Base-by-base conservation (phyloP, 1,140 invertebrate genomes). In the Heliconius hermathena region DNA sequence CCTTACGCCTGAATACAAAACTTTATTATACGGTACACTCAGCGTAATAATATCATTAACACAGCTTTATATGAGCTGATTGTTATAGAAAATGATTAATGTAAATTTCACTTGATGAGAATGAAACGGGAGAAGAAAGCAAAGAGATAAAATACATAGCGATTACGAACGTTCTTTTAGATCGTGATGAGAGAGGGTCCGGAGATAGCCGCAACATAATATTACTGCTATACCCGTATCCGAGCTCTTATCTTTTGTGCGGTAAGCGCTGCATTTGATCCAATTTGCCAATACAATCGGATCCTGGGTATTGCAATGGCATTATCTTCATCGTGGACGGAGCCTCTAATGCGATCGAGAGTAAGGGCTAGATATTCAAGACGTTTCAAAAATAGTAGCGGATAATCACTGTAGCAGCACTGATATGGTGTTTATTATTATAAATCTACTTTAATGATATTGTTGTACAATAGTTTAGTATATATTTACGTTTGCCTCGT, bases 221-320 rank as follows among this genome's bases (percentile, higher is more conserved):
- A 89, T 91, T 87, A 89, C 87, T 81, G 80, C 83, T 80, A 82
- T 84, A 81, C 88, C 87, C 86, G 84, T 87, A 91, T 89, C 84
- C 83, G 73, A 82, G 74, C 85, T 90, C 91, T 94, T 93, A 93
- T 94, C 91, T 93, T 92, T 90, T 93, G 89, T 91, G 82, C 89
- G 87, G 90, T 88, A 87, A 91, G 91, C 92, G 90, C 87, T 94
- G 93, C 93, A 94, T 94, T 94, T 94, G 92, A 95, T 95, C 92
- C 94, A 95, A 95, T 95, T 95, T 95, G 89, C 92, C 91, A 93
- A 94, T 93, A 94, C 92, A 95, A 95, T 95, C 93, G 90, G 89
- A 94, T 94, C 90, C 26, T 88, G 83, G 86, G 89, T 93, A 93
- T 93, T 92, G 91, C 90, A 92, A 89, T 93, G 90, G 91, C 90